A percentile compares a stretch with the other conserved stretches of the same genome.
These are phyloP conservation scores for Sialis fuliginosa DNA, from an alignment of 2,888 invertebrate genomes.

Conservation along the genomic window DNA sequence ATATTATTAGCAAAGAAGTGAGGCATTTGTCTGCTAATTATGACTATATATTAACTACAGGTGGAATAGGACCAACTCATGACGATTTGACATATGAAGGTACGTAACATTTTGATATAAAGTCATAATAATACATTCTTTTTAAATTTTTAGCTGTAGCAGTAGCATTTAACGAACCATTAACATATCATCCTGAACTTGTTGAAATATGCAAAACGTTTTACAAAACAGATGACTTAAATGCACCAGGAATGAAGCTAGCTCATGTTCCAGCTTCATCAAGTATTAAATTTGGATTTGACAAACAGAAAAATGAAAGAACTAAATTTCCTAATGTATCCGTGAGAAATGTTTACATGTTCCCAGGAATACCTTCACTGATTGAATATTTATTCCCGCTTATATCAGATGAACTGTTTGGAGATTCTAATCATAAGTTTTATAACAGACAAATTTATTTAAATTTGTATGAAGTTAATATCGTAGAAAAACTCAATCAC, in stretches of 20 bases:
- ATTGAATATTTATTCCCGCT: slow-evolving; percentile 23
- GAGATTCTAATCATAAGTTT: slow-evolving; percentile 20
- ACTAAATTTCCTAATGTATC: slow-evolving; percentile 27
- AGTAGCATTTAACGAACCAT: slow-evolving; percentile 29
- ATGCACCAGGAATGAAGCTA: slow-evolving; percentile 24
- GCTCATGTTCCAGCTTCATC: slow-evolving; percentile 27
- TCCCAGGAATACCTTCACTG: slow-evolving; percentile 50
- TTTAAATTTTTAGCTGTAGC: slow-evolving; percentile 26
- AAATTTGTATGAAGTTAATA: slow-evolving; percentile 26
- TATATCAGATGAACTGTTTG: slow-evolving; percentile 22
- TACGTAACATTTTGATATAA: slow-evolving; percentile 8
- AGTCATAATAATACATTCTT: no score
- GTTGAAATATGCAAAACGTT: slow-evolving; percentile 25
- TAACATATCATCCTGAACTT: slow-evolving; percentile 26
- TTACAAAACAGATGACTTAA: slow-evolving; percentile 22
- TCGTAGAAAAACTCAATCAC: slow-evolving; percentile 23
- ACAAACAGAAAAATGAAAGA: slow-evolving; percentile 14
- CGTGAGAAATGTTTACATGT: slow-evolving; percentile 44
- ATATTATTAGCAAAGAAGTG: slow-evolving; percentile 45
- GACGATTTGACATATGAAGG: slow-evolving; percentile 62
- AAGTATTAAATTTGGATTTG: slow-evolving; percentile 23
- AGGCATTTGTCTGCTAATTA: slow-evolving; percentile 35
- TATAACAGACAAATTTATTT: slow-evolving; percentile 25
- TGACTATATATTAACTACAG: slow-evolving; percentile 53
- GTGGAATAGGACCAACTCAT: slow-evolving; percentile 64